Evolutionary conservation across 2,888 invertebrate species (phyloP), one percentile per base, ranked within the genome.

Genomic region (Acleris cristana): DNA sequence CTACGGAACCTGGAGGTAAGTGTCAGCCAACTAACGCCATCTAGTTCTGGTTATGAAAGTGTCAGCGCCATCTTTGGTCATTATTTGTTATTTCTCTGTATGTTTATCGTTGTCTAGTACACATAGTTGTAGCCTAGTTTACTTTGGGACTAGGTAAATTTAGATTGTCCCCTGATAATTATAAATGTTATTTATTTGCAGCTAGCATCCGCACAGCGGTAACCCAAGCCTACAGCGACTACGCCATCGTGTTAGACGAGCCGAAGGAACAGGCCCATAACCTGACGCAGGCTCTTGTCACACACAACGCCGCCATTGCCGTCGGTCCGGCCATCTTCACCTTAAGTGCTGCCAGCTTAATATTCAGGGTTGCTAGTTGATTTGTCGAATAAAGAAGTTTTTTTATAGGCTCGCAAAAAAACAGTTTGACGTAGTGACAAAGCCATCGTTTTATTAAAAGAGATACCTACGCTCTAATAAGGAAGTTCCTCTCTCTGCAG

Each of bases 1-100:
- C 96, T 16, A 97, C 97, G 0, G 94, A 95, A 60, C 95, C 96
- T 30, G 95, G 95, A 87, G 94, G 96, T 96, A 91, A 81, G 83
- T 8, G 7, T 48, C 18, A 18, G 18, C 6, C 48, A 8, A 7
- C 18, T 0, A 8, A 18, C 48, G n/a, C 48, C 48, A 48, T 48
- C n/a, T 48, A 48, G 48, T 48, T 48, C n/a, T 48, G 18, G 48
- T 48, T 40, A 14, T 10, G 40, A 14, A 40, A 40, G 1, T 14
- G 40, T 14, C 40, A 40, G 40, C 14, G 40, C 40, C 40, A 40
- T 30, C 30, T 30, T 0, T 34, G 34, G 10, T 10, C 3, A 3
- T 34, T 34, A 34, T 10, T 34, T 34, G 34, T 34, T 34, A 34
- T 34, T 34, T 34, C 34, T 34, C 34, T 34, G 14, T 40, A 40